Conservation (phyloP, 30 jellyfish, hydroid and myxozoan species). For the Turritopsis dohrnii region DNA sequence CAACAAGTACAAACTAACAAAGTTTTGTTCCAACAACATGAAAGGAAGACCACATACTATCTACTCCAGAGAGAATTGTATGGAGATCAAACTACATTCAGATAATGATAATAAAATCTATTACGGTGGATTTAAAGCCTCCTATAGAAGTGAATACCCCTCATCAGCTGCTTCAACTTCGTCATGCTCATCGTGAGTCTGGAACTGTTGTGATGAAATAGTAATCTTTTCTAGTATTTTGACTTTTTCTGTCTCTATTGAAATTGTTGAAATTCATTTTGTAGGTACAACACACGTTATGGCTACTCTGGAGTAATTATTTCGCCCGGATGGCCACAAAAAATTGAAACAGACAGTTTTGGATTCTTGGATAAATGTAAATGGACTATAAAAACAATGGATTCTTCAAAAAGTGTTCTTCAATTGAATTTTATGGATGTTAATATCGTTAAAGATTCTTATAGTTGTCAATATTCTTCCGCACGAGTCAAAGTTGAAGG, state of each 20-base stretch:
- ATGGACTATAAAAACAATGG: conserved; percentile 62
- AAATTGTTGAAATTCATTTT: neutral
- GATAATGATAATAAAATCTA: neutral
- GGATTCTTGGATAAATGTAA: conserved; percentile 41
- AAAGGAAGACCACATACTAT: conserved; percentile 60
- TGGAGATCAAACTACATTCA: conserved; percentile 31
- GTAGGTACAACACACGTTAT: neutral
- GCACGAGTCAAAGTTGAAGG: neutral
- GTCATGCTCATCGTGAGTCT: conserved; percentile 2
- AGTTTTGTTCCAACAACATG: conserved; percentile 53
- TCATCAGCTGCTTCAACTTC: neutral
- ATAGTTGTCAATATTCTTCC: neutral
- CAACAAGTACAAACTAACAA: conserved; percentile 28
- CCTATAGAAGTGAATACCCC: neutral
- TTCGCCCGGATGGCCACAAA: conserved; percentile 33
- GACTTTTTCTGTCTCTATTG: neutral
- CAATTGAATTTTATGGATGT: conserved; percentile 72
- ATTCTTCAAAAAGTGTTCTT: conserved; percentile 35
- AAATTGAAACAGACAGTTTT: neutral
- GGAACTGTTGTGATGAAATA: too few species aligned
- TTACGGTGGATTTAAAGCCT: neutral
- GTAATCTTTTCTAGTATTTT: too few species aligned
- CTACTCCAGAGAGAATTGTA: conserved; percentile 52
- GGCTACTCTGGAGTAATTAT: conserved; percentile 24
- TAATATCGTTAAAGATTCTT: conserved; percentile 14